Conservation (phyloP, 2,797 vertebrate species). For the Gymnopithys bicolor region DNA sequence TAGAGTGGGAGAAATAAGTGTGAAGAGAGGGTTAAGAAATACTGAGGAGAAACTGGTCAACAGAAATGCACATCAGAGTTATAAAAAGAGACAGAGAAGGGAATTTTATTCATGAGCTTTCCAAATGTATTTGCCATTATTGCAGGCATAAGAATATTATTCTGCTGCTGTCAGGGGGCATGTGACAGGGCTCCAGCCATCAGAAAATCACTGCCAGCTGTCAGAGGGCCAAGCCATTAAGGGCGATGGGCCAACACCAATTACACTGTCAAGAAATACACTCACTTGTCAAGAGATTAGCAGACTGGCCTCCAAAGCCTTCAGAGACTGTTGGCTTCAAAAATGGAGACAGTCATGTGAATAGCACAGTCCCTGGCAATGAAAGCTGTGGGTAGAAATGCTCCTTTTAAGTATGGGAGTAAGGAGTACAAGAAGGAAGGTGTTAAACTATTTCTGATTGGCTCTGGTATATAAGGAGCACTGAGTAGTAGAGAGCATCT, state of each 20-base stretch:
- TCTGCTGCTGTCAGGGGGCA: conserved; percentile 58
- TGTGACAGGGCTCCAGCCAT: conserved; percentile 21
- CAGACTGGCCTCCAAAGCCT: conserved; percentile 2
- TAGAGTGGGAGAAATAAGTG: neutral
- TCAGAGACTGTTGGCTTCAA: neutral
- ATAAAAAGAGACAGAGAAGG: conserved; percentile 56
- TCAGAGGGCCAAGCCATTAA: conserved; percentile 51
- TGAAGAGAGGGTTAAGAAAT: neutral
- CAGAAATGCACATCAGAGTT: conserved; percentile 23
- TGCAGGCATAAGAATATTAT: conserved; percentile 36
- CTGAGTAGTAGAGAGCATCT: neutral
- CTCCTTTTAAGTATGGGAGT: neutral
- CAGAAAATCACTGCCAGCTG: conserved; percentile 66
- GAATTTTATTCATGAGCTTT: conserved; percentile 65
- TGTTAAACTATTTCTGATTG: neutral
- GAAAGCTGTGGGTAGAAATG: neutral
- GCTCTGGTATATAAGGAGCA: neutral
- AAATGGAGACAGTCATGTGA: conserved; percentile 1
- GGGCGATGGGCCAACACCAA: conserved; percentile 47
- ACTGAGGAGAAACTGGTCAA: neutral
- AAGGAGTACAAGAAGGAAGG: neutral
- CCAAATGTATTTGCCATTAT: conserved; percentile 47
- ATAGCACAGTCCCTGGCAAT: neutral
- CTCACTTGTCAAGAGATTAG: conserved; percentile 56
- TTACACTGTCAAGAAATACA: conserved; percentile 45